phyloP scores from a whole-genome alignment of 2,797 vertebrate species.

The Coccyzus lansbergi region DNA sequence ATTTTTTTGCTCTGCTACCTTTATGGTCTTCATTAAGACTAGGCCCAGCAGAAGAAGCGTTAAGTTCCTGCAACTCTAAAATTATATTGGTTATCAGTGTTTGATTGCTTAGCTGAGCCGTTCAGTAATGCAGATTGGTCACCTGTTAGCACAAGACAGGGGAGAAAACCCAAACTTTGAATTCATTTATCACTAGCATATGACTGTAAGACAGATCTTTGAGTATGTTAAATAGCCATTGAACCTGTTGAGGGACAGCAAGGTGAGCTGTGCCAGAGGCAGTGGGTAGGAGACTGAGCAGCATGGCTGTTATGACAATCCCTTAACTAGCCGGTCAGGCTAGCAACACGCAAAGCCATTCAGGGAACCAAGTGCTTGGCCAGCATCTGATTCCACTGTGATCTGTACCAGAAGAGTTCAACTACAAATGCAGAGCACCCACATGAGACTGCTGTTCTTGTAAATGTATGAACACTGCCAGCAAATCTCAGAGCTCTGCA shows the following conservation, averaged over 20 bases:
- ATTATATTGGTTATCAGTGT: not conserved
- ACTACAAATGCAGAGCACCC: not conserved
- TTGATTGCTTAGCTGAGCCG: not conserved
- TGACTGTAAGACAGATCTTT: not conserved
- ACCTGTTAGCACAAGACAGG: not conserved
- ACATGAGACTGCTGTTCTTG: not conserved
- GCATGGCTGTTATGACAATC: not conserved
- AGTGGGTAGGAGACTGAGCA: not conserved
- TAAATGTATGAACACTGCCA: not conserved
- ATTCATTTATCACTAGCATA: not conserved
- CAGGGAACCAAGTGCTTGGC: not conserved
- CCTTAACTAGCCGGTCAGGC: not conserved
- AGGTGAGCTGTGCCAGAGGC: not conserved
- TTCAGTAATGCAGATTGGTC: not conserved
- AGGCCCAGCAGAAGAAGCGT: not conserved
- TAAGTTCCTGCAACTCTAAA: not conserved
- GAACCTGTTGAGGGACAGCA: not conserved
- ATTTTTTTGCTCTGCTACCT: not conserved
- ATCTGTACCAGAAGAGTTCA: not conserved
- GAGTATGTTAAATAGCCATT: not conserved
- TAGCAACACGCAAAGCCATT: not conserved
- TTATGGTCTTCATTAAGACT: not conserved
- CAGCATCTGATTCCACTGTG: fast-evolving
- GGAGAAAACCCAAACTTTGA: not conserved
- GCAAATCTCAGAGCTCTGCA: not conserved